Evolutionary conservation across 1,140 invertebrate species (phyloP).

Genomic region (Pararge aegeria): DNA sequence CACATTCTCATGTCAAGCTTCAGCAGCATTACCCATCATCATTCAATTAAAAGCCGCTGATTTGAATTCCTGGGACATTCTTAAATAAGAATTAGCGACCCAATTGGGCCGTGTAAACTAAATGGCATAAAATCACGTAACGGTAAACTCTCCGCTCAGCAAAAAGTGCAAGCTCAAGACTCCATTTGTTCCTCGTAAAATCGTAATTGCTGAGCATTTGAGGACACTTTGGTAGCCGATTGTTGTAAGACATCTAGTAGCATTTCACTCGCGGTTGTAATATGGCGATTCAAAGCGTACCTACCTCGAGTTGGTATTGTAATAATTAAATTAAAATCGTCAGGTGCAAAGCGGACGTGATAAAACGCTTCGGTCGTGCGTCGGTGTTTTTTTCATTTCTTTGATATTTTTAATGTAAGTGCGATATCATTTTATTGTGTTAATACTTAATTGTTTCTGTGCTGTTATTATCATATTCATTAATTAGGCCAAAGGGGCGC

Average conservation of each 20-base stretch:
- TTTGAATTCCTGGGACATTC: background rate
- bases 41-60: slow-evolving; percentile 7
- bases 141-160: slow-evolving; percentile 9
- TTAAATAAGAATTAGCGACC: slow-evolving; percentile 23
- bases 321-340: background rate
- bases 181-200: slow-evolving; percentile 22
- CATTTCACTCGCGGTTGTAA: slow-evolving; percentile 6
- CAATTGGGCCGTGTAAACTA: slow-evolving; percentile 15
- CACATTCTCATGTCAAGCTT: slow-evolving; percentile 7
- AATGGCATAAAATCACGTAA: slow-evolving; percentile 27
- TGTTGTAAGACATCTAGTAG: slow-evolving; percentile 16
- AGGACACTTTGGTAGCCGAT: slow-evolving; percentile 1
- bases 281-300: slow-evolving; percentile 4
- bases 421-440: no score
- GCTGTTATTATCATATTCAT: no score
- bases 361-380: background rate
- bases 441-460: no score
- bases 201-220: slow-evolving; percentile 21
- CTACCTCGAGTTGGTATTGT: background rate
- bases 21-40: slow-evolving; percentile 3
- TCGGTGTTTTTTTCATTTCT: background rate
- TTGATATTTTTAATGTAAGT: background rate
- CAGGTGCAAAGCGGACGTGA: background rate
- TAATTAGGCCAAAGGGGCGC: no score
- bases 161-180: slow-evolving; percentile 30